Evolutionary conservation across 2,113 vertebrate species (phyloP).

Genomic region (Tauraco erythrolophus): DNA sequence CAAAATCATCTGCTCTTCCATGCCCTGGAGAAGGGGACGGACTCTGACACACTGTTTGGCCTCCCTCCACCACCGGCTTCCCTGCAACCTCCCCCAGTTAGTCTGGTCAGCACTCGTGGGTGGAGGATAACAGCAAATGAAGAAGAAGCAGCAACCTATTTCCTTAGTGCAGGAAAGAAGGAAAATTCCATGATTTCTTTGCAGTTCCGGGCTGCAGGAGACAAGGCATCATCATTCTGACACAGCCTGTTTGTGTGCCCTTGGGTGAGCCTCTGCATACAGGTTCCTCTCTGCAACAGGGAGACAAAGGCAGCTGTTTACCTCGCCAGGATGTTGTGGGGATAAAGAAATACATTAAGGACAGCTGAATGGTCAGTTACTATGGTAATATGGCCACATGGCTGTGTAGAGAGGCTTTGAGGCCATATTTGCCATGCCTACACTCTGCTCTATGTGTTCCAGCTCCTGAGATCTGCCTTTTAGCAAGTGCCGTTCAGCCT

Average conservation of each 20-base stretch:
- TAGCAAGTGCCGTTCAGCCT: no score
- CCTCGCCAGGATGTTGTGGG: not conserved
- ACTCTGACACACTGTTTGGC: not conserved
- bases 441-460: rapidly evolving
- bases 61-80: not conserved
- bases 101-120: rapidly evolving
- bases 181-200: not conserved
- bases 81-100: not conserved
- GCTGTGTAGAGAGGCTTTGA: not conserved
- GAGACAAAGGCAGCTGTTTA: not conserved
- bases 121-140: not conserved
- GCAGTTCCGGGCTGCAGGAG: not conserved
- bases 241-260: not conserved
- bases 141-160: not conserved
- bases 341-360: not conserved
- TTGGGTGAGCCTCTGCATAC: not conserved
- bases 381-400: not conserved
- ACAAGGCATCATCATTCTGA: not conserved
- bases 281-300: rapidly evolving
- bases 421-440: not conserved
- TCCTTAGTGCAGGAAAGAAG: not conserved
- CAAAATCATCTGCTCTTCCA: not conserved
- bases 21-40: not conserved
- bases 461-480: not conserved
- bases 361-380: not conserved